Percentiles rank a stretch among this genome's conserved stretches.
These are phyloP conservation scores for Danionella cerebrum DNA, from an alignment of 2,113 vertebrate species.

Conservation along the genomic window DNA sequence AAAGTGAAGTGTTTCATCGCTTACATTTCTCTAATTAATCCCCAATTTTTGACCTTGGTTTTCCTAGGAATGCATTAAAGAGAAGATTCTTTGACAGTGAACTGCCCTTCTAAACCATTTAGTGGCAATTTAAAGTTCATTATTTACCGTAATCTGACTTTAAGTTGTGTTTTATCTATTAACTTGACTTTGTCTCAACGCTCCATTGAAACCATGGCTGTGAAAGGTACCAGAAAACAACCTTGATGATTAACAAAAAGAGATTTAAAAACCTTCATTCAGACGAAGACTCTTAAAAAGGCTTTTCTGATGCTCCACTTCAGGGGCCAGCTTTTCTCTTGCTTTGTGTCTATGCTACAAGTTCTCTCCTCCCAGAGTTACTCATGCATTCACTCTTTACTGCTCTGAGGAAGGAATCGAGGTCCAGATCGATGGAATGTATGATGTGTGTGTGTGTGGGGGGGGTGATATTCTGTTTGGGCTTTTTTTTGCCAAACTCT, in stretches of 20 bases:
- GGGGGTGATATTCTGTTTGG: too few relatives aligned
- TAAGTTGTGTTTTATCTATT: neutral
- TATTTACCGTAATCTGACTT: too few relatives aligned
- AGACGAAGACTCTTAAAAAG: neutral
- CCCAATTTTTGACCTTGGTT: too few relatives aligned
- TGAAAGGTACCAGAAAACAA: neutral
- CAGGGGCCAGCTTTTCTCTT: neutral
- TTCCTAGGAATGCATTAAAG: too few relatives aligned
- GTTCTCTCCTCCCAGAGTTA: neutral
- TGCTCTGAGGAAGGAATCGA: neutral
- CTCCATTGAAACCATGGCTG: neutral
- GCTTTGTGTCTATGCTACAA: neutral
- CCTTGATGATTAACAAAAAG: neutral
- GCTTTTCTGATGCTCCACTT: neutral
- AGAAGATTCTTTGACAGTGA: too few relatives aligned
- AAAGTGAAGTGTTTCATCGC: too few relatives aligned
- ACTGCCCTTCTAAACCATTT: too few relatives aligned
- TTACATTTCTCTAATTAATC: too few relatives aligned
- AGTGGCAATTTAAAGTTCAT: too few relatives aligned
- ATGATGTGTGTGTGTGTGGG: too few relatives aligned
- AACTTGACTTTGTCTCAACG: neutral
- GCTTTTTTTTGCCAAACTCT: too few relatives aligned
- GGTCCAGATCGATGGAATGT: neutral
- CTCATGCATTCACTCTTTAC: neutral
- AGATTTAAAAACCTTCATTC: neutral